Percentiles rank a stretch among this genome's conserved stretches.
phyloP scores from a whole-genome alignment of 1,140 invertebrate genomes.

The Melipona quadrifasciata region DNA sequence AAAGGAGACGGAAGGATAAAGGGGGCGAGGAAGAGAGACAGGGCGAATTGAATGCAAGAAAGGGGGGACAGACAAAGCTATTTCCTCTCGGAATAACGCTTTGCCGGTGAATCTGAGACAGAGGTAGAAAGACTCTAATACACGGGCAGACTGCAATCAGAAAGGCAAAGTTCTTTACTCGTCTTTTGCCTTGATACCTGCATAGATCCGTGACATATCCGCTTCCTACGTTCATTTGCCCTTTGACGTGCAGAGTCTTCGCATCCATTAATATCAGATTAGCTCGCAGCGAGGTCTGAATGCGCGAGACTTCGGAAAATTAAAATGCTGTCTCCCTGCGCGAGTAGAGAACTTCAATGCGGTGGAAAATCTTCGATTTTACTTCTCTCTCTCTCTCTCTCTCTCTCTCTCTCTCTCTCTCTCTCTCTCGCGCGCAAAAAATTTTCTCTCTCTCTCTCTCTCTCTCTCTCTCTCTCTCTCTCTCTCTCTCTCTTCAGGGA shows the following conservation, averaged over 20 bases:
- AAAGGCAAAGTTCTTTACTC: conserved; percentile 54
- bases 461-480: no score
- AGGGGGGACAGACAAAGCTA: conserved; percentile 36
- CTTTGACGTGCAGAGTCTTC: conserved; percentile 23
- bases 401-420: no score
- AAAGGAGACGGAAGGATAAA: conserved; percentile 8
- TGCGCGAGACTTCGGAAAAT: background rate
- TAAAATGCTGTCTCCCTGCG: background rate
- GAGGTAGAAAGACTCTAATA: conserved; percentile 47
- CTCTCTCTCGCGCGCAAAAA: no score
- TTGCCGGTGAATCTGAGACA: conserved; percentile 48
- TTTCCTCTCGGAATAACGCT: conserved; percentile 46
- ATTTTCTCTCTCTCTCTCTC: no score
- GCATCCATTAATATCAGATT: conserved; percentile 49
- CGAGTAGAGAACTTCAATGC: no score
- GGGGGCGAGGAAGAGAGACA: background rate
- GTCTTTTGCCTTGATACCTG: conserved; percentile 35
- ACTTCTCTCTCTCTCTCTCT: no score
- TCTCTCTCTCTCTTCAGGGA: background rate
- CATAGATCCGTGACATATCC: conserved; percentile 51
- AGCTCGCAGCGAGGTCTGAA: background rate
- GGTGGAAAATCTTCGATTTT: background rate
- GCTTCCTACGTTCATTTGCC: conserved; percentile 52
- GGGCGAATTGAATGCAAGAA: conserved; percentile 19
- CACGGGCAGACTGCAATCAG: conserved; percentile 47